Evolutionary conservation across 2,113 vertebrate genomes (phyloP).

Genomic region (Myodes glareolus): DNA sequence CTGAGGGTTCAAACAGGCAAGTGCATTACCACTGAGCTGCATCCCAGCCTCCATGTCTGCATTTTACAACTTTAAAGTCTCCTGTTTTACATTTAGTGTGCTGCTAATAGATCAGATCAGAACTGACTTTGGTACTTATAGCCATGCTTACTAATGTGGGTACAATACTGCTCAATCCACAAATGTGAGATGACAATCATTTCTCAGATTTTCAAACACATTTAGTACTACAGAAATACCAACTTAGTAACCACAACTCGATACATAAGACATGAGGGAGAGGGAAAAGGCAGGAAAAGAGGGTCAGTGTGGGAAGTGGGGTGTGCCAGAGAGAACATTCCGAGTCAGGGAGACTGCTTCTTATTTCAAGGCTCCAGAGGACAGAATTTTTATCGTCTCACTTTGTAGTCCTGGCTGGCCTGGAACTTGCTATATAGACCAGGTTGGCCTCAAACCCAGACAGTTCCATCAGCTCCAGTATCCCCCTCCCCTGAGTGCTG

Average conservation of each 20-base stretch:
- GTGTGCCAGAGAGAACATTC: not conserved
- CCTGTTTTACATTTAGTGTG: not conserved
- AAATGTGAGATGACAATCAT: constrained; percentile 14
- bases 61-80: not conserved
- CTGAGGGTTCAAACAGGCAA: not conserved
- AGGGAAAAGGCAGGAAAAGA: not conserved
- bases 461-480: not conserved
- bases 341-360: not conserved
- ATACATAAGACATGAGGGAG: not conserved
- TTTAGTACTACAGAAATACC: not conserved
- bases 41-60: not conserved
- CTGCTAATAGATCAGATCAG: not conserved
- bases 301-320: not conserved
- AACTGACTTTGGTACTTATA: not conserved
- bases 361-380: constrained; percentile 15
- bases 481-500: not conserved
- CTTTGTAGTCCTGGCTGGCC: not conserved
- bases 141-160: not conserved
- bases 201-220: constrained; percentile 7
- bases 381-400: constrained; percentile 15
- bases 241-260: constrained; percentile 40
- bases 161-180: not conserved
- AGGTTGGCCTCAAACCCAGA: not conserved
- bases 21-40: not conserved
- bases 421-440: not conserved